Conservation (phyloP, 2,888 invertebrate species). For the Empis stercorea region DNA sequence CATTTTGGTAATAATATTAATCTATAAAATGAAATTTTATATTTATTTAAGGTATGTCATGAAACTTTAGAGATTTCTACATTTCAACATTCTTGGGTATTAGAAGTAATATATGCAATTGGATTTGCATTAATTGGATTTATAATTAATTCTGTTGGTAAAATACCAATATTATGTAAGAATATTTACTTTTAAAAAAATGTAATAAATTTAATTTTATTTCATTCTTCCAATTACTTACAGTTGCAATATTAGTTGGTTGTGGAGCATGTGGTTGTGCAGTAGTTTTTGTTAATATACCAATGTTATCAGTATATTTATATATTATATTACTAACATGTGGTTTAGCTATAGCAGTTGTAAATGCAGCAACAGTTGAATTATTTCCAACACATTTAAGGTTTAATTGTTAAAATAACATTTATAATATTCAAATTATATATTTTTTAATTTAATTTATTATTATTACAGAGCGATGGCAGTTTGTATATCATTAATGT, state of each 20-base stretch:
- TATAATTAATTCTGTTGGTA: slow-evolving; percentile 23
- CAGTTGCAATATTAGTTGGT: slow-evolving; percentile 18
- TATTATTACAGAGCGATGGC: slow-evolving; percentile 41
- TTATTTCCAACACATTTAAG: slow-evolving; percentile 29
- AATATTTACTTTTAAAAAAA: not conserved
- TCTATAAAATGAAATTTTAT: not conserved
- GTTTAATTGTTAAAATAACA: slow-evolving; percentile 13
- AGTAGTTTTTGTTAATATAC: slow-evolving; percentile 17
- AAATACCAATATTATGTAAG: slow-evolving; percentile 24
- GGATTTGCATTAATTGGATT: slow-evolving; percentile 24
- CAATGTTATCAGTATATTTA: slow-evolving; percentile 22
- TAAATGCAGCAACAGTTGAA: slow-evolving; percentile 29
- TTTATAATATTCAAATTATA: too few relatives aligned
- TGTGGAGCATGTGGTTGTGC: slow-evolving; percentile 22
- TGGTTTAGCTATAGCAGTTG: slow-evolving; percentile 25
- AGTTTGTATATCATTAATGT: slow-evolving; percentile 40
- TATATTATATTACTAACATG: slow-evolving; percentile 21
- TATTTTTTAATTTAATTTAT: too few relatives aligned
- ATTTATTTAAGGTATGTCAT: slow-evolving; percentile 13
- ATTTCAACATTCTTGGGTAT: slow-evolving; percentile 21
- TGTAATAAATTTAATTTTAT: not conserved
- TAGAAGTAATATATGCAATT: slow-evolving; percentile 23
- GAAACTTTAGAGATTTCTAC: slow-evolving; percentile 25
- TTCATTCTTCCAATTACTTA: slow-evolving; percentile 2
- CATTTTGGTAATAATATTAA: not conserved